Evolutionary conservation across 1,140 invertebrate genomes (phyloP).

Genomic region (Ips typographus): DNA sequence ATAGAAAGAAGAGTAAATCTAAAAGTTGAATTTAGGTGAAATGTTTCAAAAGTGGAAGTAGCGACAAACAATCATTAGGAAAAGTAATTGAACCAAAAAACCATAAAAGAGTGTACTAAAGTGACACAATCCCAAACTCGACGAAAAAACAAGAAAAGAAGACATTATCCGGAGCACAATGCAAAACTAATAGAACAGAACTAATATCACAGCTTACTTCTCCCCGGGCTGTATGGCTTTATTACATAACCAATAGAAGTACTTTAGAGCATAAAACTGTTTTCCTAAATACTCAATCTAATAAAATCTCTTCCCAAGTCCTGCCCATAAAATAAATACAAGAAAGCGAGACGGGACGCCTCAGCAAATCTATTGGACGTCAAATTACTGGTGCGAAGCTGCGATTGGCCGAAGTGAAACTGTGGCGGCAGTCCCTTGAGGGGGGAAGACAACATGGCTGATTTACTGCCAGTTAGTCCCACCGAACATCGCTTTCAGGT

Average conservation of each 20-base stretch:
- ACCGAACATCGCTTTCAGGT: conserved; percentile 41
- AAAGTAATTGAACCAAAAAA: not conserved
- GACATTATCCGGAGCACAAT: conserved; percentile 24
- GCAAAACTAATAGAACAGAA: conserved; percentile 44
- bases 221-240: conserved; percentile 32
- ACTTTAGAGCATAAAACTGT: conserved; percentile 48
- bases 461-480: conserved; percentile 46
- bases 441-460: conserved; percentile 50
- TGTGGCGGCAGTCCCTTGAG: conserved; percentile 34
- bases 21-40: too few species aligned
- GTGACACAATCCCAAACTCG: conserved; percentile 26
- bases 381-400: conserved; percentile 31
- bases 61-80: too few species aligned
- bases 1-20: too few species aligned
- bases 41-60: too few species aligned
- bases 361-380: conserved; percentile 38
- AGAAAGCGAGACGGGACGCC: conserved; percentile 40
- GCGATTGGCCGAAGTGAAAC: conserved; percentile 32
- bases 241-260: conserved; percentile 49
- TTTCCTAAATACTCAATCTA: conserved; percentile 51
- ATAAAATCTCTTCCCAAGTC: conserved; percentile 48
- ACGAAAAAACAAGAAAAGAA: conserved; percentile 12
- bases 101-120: not conserved
- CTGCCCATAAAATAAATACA: conserved; percentile 51
- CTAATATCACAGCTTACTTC: conserved; percentile 41